Evolutionary conservation across 2,113 vertebrate species (phyloP), one percentile per base, ranked within the genome.

Genomic region (Dasypus novemcinctus): DNA sequence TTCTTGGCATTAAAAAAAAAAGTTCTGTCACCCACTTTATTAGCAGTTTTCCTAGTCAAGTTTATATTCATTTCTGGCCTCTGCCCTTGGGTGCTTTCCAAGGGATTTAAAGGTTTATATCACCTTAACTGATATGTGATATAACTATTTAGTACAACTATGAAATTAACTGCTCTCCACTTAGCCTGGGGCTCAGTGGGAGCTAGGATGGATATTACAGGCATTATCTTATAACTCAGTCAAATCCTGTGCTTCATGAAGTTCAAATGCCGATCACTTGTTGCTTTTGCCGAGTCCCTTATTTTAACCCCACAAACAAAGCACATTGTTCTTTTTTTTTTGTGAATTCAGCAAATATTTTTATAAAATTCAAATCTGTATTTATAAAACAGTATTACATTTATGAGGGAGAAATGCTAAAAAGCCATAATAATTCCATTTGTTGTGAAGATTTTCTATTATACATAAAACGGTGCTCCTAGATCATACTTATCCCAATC

Each of bases 61-160:
- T 94, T 97, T 91, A 96, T 95, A 95, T 97, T 97, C 83, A 97
- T 95, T 96, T 81, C 92, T 96, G 91, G 94, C 92, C 92, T 96
- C 92, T 97, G 96, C 93, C 91, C 85, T 96, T 96, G 86, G 89
- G 94, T 96, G 82, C 72, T 97, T 98, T 95, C 96, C 94, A 93
- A 96, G 83, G 88, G 93, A 95, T 92, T 96, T 95, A 83, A 88
- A 97, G 49, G 93, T 81, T 79, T 95, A 95, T 96, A 97, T 94
- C 96, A 97, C 96, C 97, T 97, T 97, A 92, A 91, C 88, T 97
- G 97, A 86, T 96, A 98, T 21, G 91, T 1, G 64, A 98, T 98
- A 95, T 96, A 96, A 97, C 95, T 96, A 97, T 97, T 98, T 97
- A 95, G 93, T 93, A 87, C 74, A 91, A 86, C 91, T 96, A 80